Evolutionary conservation across 2,797 vertebrate genomes (phyloP), one percentile per base, ranked within the genome.

Genomic region (Arremon brunneinucha): DNA sequence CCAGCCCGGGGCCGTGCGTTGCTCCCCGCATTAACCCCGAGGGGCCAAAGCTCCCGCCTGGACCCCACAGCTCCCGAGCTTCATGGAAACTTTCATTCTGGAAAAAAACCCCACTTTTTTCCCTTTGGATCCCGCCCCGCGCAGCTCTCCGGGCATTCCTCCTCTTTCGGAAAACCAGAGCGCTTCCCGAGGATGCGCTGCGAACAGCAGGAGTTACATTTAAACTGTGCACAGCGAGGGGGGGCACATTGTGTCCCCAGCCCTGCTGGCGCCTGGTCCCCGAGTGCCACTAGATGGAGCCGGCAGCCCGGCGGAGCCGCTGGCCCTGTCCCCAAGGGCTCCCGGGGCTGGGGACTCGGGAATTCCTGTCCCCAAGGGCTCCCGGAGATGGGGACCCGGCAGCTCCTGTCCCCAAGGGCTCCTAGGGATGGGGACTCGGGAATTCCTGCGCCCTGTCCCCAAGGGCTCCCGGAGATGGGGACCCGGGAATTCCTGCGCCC

Each of bases 271-370:
- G 15, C 24, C 41, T 21, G 15, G 70, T 69, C 77, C 83, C 92
- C 65, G 16, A 65, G 74, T 47, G 92, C 96, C 95, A 12, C 96
- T 96, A 96, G 96, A 88, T 96, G 96, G 96, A 96, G 96, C 94
- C 64, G 91, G 53, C 90, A 71, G 86, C 83, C 41, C 62, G 65
- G 80, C 43, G 10, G 52, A 96, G 76, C 13, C 18, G 32, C 80
- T 63, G 64, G 8, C 75, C 67, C 41, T 8, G 65, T 39, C 39
- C 39, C 39, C 39, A 39, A 39, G 39, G 39, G 39, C 39, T 39
- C 39, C 39, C 6, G 12, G 39, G 6, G 13, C 14, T 39, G 39
- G 39, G 39, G 39, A 39, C 39, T 12, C 39, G 39, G 39, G 12
- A 39, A 39, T 39, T 14, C 39, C 39, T 39, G 39, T 39, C 39